phyloP scores from a whole-genome alignment of 2,113 vertebrate genomes.

The Chionis minor region DNA sequence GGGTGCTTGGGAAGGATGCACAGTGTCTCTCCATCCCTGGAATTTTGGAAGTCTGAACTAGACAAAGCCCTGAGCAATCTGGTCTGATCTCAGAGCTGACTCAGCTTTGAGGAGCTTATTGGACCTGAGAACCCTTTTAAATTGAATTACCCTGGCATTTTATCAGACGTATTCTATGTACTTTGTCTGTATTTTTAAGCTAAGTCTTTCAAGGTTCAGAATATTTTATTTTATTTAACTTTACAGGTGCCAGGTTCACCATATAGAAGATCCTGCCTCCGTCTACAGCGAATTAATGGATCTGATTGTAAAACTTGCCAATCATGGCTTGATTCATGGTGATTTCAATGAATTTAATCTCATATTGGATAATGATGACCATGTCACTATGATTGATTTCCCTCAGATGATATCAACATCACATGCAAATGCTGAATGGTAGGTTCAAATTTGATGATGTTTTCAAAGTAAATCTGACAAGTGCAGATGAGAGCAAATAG shows the following conservation, averaged over 20 bases:
- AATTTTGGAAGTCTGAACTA: not conserved
- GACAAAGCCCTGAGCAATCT: not conserved
- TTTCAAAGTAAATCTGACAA: not conserved
- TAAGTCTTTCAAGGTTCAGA: not conserved
- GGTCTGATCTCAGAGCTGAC: not conserved
- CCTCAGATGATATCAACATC: slow-evolving; percentile 98
- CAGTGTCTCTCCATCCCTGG: not conserved
- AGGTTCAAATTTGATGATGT: not conserved
- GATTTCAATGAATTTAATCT: slow-evolving; percentile 99
- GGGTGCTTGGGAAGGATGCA: not conserved
- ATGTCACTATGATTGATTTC: slow-evolving; percentile 95
- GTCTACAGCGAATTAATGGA: slow-evolving; percentile 96
- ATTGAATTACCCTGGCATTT: not conserved
- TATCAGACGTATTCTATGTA: not conserved
- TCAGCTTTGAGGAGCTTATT: not conserved
- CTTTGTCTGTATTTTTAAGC: not conserved
- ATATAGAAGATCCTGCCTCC: slow-evolving; percentile 85
- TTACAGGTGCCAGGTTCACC: slow-evolving; percentile 86
- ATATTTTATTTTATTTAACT: not conserved
- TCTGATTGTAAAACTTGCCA: slow-evolving; percentile 92
- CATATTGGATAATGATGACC: slow-evolving; percentile 89
- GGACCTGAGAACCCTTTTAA: not conserved
- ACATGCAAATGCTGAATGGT: slow-evolving; percentile 96
- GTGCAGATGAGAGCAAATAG: not conserved
- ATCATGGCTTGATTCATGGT: slow-evolving; percentile 94